Conservation (phyloP, 2,888 invertebrate species). For the Acanthococcus lagerstroemiae region DNA sequence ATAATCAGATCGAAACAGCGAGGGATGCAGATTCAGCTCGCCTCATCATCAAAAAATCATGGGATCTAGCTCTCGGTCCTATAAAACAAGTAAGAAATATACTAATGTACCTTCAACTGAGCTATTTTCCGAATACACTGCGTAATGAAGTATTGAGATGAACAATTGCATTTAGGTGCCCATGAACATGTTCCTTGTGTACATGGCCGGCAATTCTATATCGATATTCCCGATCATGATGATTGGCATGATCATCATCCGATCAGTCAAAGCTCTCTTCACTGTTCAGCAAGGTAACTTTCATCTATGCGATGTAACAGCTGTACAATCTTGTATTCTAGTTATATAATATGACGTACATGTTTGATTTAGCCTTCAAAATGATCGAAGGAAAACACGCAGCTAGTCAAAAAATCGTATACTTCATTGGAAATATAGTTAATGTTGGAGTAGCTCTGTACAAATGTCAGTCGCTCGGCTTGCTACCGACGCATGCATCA, state of each 20-base stretch:
- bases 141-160: background rate
- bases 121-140: too few relatives aligned
- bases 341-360: background rate
- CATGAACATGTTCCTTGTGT: slow-evolving; percentile 99
- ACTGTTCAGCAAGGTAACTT: slow-evolving; percentile 53
- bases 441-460: slow-evolving; percentile 86
- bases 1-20: slow-evolving; percentile 64
- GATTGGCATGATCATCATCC: slow-evolving; percentile 97
- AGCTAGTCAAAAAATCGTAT: slow-evolving; percentile 81
- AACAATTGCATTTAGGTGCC: slow-evolving; percentile 48
- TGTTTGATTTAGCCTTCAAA: slow-evolving; percentile 59
- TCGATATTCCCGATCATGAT: slow-evolving; percentile 99
- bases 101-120: background rate
- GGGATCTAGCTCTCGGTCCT: slow-evolving; percentile 92
- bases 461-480: slow-evolving; percentile 96
- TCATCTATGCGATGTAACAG: too few relatives aligned
- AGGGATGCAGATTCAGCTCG: slow-evolving; percentile 74
- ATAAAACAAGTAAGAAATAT: slow-evolving; percentile 64
- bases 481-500: slow-evolving; percentile 91
- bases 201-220: slow-evolving; percentile 98
- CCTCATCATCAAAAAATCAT: slow-evolving; percentile 84
- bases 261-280: slow-evolving; percentile 92
- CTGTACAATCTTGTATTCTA: background rate
- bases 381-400: slow-evolving; percentile 89
- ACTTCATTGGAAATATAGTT: slow-evolving; percentile 83